phyloP scores from a whole-genome alignment of 2,113 vertebrate species.

The Pluvianellus socialis region DNA sequence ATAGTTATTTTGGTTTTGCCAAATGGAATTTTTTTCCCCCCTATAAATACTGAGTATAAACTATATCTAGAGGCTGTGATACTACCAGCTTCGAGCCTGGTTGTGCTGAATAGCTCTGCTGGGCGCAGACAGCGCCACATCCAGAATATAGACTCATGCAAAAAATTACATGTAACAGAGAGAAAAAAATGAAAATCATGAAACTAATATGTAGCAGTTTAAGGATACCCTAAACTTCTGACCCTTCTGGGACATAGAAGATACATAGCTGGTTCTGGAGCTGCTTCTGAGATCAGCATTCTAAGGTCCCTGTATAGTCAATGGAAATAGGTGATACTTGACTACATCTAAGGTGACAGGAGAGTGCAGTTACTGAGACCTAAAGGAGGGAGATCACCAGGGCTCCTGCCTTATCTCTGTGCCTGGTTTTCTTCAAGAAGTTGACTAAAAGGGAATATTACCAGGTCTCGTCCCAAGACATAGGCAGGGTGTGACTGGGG shows the following conservation, averaged over 20 bases:
- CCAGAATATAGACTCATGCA: accelerated
- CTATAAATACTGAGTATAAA: background rate
- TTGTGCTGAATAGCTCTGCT: background rate
- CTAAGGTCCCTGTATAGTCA: background rate
- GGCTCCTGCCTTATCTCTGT: background rate
- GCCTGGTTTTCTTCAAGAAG: background rate
- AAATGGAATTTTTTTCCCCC: background rate
- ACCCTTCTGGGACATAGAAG: background rate
- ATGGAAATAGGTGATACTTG: background rate
- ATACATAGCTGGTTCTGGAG: background rate
- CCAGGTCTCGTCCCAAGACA: background rate
- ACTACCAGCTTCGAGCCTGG: background rate
- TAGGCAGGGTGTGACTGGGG: background rate
- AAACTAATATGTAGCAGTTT: background rate
- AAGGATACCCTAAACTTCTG: background rate
- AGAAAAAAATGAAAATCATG: background rate
- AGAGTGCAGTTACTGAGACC: accelerated
- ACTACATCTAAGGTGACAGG: background rate
- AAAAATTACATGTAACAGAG: background rate
- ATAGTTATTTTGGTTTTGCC: background rate
- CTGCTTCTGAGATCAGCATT: background rate
- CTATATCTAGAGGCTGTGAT: background rate
- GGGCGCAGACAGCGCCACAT: background rate
- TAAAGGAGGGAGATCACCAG: background rate
- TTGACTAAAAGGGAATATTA: background rate